Conservation (phyloP, 2,888 invertebrate genomes). For the Xanthia icteritia region DNA sequence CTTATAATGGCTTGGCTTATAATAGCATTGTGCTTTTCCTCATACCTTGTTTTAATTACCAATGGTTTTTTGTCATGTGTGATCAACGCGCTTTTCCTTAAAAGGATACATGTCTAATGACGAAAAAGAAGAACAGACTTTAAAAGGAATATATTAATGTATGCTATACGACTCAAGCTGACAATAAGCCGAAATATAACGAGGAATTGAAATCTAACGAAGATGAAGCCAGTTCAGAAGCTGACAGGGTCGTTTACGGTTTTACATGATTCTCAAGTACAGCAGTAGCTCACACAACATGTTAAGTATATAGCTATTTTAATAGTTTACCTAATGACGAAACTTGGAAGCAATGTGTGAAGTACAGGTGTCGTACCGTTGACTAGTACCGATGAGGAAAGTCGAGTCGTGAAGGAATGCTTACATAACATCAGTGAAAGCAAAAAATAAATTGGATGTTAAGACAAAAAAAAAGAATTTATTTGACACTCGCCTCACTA, state of each 20-base stretch:
- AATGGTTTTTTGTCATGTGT: background rate
- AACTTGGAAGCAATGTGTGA: constrained; percentile 44
- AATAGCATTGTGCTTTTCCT: constrained; percentile 37
- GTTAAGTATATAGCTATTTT: constrained; percentile 40
- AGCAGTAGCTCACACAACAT: constrained; percentile 20
- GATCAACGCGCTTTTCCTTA: background rate
- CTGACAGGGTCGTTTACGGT: background rate
- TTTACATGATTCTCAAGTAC: constrained; percentile 1
- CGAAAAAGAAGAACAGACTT: background rate
- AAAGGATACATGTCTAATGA: background rate
- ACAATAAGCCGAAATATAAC: background rate
- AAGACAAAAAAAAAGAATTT: constrained; percentile 44
- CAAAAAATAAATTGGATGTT: constrained; percentile 62
- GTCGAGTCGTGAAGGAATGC: constrained; percentile 53
- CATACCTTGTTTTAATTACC: constrained; percentile 8
- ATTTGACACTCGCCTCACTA: constrained; percentile 11
- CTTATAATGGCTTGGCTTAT: constrained; percentile 45
- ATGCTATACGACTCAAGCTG: background rate
- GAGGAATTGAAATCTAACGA: background rate
- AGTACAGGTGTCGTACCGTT: constrained; percentile 26
- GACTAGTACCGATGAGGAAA: constrained; percentile 45
- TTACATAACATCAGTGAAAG: constrained; percentile 60
- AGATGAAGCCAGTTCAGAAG: background rate
- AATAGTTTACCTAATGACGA: constrained; percentile 48
- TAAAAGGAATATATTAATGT: background rate